Evolutionary conservation across 2,113 vertebrate species (phyloP), one percentile per base, ranked within the genome.

Genomic region (Neopipo cinnamomea): DNA sequence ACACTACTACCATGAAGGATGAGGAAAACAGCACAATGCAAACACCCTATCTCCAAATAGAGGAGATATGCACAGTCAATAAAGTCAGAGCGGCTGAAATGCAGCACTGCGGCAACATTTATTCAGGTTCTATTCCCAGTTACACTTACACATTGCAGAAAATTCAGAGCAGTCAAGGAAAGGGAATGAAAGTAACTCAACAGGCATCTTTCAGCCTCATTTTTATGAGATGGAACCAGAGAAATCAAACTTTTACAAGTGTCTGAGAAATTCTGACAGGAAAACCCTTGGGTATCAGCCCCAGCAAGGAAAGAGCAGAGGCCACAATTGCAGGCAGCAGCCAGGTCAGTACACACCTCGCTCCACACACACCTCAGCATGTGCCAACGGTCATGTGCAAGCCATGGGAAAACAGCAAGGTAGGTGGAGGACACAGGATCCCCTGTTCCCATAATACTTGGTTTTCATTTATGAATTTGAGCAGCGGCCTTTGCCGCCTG

Each of bases 101-200:
- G 12, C 37, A 91, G 46, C 0, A 0, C 55, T 41, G 41, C 0
- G 0, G 47, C 28, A 46, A 42, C 53, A 30, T 23, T 58, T 62
- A 12, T 25, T 23, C 1, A 0, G 14, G 15, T 9, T 83, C 24
- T 44, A 82, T 9, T 46, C 25, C 50, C n/a, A 27, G 31, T 25
- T 82, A 71, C 8, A 42, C 33, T 30, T 31, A 9, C 4, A 79
- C 5, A 25, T 10, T 15, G 33, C 25, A 46, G 24, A 71, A 89
- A 7, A 82, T 12, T 7, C 28, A 5, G 14, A 65, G 12, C 3
- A 65, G 44, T 33, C 31, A 78, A 41, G 23, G 16, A 85, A 88
- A 66, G 27, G 1, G 0, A 65, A 75, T 7, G 6, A 35, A 11
- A 74, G 39, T 30, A 87, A 37, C 30, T 78, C 52, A 37, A 68